Conservation (phyloP, 2,113 vertebrate genomes). For the Myiozetetes cayanensis region DNA sequence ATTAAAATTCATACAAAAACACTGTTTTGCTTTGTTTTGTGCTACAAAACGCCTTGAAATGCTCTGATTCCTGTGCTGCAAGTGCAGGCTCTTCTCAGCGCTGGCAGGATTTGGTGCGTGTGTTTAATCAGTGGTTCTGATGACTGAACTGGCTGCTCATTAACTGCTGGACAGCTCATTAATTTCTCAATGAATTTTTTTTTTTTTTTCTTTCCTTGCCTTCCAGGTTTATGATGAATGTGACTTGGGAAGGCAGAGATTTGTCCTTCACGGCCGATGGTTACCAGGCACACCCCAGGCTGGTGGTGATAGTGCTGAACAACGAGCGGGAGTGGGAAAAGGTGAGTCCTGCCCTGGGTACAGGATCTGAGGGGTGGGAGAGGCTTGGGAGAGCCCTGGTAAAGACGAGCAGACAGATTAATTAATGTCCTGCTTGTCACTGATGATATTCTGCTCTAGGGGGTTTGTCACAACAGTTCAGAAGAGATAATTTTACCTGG, state of each 20-base stretch:
- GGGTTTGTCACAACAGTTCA: neutral
- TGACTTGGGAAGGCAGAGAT: constrained; percentile 95
- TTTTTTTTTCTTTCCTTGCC: neutral
- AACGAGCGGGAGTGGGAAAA: constrained; percentile 97
- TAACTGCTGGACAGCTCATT: constrained; percentile 53
- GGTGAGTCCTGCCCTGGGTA: constrained; percentile 69
- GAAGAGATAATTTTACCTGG: neutral
- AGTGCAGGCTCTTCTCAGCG: neutral
- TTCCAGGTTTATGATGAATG: constrained; percentile 97
- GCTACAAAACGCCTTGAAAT: neutral
- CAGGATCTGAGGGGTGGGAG: rapidly evolving
- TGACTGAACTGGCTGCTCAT: constrained; percentile 4
- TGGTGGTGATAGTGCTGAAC: constrained; percentile 96
- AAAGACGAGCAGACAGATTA: neutral
- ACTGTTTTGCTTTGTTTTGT: neutral
- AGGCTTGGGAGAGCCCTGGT: neutral
- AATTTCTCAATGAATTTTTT: constrained; percentile 45
- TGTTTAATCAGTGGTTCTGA: neutral
- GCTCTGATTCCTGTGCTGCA: rapidly evolving
- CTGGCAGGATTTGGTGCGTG: neutral
- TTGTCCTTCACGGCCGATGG: constrained; percentile 97
- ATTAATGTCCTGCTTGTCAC: rapidly evolving
- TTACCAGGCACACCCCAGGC: constrained; percentile 91
- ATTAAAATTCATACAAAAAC: neutral
- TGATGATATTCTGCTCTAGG: neutral